Base-by-base conservation (phyloP, 2,888 invertebrate genomes). In the Pedicia rivosa region DNA sequence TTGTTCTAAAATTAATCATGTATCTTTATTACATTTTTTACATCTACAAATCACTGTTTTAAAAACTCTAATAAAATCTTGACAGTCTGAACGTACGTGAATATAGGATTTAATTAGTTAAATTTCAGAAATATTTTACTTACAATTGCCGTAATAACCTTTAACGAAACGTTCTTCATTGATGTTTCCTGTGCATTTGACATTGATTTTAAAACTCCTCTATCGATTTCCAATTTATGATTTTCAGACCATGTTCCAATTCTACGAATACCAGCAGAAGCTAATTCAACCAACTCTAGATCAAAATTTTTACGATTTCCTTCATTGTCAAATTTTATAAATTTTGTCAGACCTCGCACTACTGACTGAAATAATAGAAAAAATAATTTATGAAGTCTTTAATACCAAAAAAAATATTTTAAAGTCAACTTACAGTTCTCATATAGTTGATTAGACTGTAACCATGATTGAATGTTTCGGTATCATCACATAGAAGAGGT, bases 361-460 rank as follows among this genome's bases (percentile, higher is more conserved):
- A 59, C 67, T 63, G 55, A n/a, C n/a, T n/a, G n/a, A n/a, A n/a
- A n/a, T n/a, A n/a, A n/a, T n/a, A n/a, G n/a, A n/a, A n/a, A n/a
- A n/a, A n/a, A n/a, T n/a, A n/a, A n/a, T n/a, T n/a, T n/a, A n/a
- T n/a, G n/a, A n/a, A n/a, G n/a, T n/a, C n/a, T n/a, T n/a, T n/a
- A n/a, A n/a, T n/a, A n/a, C n/a, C n/a, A n/a, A n/a, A n/a, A n/a
- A n/a, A n/a, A n/a, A n/a, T n/a, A n/a, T n/a, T n/a, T n/a, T n/a
- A n/a, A n/a, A n/a, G n/a, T n/a, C n/a, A n/a, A n/a, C n/a, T n/a
- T n/a, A n/a, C 57, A 49, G 56, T 54, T 48, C 57, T 58, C 65
- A 88, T 75, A 50, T 76, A 79, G 64, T 91, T 92, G 43, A 81
- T 72, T 40, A 92, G 64, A 45, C 78, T 83, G 42, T 74, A 78